These are phyloP conservation scores for Leuciscus idus DNA, from an alignment of 2,113 vertebrate species.

Conservation along the genomic window DNA sequence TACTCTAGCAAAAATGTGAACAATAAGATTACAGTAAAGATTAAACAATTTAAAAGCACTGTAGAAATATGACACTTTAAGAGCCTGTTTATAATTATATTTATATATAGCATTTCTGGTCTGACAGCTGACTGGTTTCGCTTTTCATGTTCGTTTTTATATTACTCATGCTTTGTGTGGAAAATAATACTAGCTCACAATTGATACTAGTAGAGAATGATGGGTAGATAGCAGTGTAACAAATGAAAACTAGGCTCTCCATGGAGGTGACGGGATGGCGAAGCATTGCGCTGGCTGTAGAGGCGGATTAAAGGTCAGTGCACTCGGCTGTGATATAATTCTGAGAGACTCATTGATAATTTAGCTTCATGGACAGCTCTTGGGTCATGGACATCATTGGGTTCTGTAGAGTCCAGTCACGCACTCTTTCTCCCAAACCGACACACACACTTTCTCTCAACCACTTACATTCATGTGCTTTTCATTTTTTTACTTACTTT, in stretches of 20 bases:
- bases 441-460: not conserved
- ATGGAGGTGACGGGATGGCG: not conserved
- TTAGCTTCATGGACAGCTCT: constrained; percentile 34
- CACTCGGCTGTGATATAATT: constrained; percentile 25
- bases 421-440: not conserved
- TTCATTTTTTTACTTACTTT: not conserved
- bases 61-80: not conserved
- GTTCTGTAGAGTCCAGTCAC: constrained; percentile 20
- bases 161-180: not conserved
- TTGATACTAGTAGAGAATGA: not conserved
- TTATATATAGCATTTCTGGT: not conserved
- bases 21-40: not conserved
- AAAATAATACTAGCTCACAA: not conserved
- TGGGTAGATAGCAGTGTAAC: not conserved
- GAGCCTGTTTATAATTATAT: not conserved
- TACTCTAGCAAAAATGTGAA: not conserved
- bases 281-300: not conserved
- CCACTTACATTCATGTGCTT: not conserved
- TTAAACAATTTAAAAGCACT: not conserved
- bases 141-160: not conserved
- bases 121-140: not conserved
- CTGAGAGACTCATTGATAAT: constrained; percentile 33
- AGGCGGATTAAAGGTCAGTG: constrained; percentile 20
- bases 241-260: not conserved
- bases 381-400: constrained; percentile 14